Conservation (phyloP, 2,888 invertebrate species). For the Torymus tubicola region DNA sequence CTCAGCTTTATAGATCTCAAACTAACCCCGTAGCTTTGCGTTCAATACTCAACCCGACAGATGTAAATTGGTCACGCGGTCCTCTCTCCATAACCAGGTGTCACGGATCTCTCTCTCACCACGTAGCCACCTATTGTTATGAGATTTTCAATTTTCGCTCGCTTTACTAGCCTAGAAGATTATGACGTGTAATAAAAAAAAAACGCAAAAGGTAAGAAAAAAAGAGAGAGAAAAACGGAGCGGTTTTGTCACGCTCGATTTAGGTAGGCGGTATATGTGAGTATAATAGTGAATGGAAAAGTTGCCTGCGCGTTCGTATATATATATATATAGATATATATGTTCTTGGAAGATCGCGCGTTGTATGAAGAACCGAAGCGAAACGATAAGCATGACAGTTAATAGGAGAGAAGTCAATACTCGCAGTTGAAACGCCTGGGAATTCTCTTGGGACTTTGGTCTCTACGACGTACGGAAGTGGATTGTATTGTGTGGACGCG, state of each 20-base stretch:
- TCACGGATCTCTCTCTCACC: not conserved
- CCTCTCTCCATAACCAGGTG: slow-evolving; percentile 27
- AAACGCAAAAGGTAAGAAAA: not conserved
- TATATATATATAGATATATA: too few relatives aligned
- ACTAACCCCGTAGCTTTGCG: not conserved
- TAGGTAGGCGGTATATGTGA: slow-evolving; percentile 13
- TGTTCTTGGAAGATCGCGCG: slow-evolving; percentile 41
- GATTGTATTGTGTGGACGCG: too few relatives aligned
- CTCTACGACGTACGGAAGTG: too few relatives aligned
- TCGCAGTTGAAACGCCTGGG: slow-evolving; percentile 7
- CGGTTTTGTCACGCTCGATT: slow-evolving; percentile 42
- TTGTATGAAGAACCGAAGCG: slow-evolving; percentile 23
- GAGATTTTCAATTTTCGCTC: not conserved
- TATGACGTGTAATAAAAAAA: slow-evolving; percentile 14
- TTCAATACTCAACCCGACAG: slow-evolving; percentile 10
- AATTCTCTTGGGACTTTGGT: not conserved
- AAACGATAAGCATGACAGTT: slow-evolving; percentile 45
- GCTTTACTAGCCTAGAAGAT: not conserved
- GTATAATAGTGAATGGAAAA: slow-evolving; percentile 15
- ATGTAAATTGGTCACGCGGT: slow-evolving; percentile 46
- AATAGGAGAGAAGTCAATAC: slow-evolving; percentile 23
- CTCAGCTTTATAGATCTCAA: slow-evolving; percentile 38
- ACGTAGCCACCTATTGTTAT: not conserved
- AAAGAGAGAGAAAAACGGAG: not conserved
- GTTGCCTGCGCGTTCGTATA: not conserved